Evolutionary conservation across 1,140 invertebrate genomes (phyloP).

Genomic region (Adelges cooleyi): DNA sequence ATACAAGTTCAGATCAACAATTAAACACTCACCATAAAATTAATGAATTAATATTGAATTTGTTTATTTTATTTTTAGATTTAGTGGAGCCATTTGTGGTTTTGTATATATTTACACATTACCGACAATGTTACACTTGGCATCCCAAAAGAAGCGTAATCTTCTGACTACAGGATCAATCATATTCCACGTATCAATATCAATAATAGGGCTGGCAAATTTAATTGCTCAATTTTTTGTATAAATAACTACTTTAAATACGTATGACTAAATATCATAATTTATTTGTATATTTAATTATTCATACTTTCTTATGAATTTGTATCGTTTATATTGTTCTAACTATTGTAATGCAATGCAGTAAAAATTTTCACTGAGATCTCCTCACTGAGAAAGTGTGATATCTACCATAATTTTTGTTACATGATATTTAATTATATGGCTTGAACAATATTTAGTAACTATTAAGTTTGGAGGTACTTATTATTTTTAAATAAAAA

Average conservation of each 20-base stretch:
- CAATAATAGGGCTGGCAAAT: constrained; percentile 57
- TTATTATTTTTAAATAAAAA: no score
- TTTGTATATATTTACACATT: constrained; percentile 75
- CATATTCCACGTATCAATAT: constrained; percentile 49
- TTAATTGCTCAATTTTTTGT: constrained; percentile 70
- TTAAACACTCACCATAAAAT: no score
- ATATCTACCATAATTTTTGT: no score
- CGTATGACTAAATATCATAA: not conserved
- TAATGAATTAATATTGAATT: no score
- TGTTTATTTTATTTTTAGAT: constrained; percentile 53
- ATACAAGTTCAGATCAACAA: no score
- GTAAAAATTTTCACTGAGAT: constrained; percentile 5
- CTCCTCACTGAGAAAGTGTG: not conserved
- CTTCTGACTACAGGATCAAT: constrained; percentile 45
- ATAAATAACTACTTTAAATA: not conserved
- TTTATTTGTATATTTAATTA: not conserved
- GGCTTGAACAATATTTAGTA: no score
- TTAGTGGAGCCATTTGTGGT: constrained; percentile 77
- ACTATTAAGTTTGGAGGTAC: no score
- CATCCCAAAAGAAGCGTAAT: constrained; percentile 49
- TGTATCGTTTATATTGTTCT: no score
- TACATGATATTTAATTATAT: no score
- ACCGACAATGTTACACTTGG: constrained; percentile 62
- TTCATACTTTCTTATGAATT: no score
- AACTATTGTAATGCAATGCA: no score